Evolutionary conservation across 1,140 invertebrate species (phyloP), one percentile per base, ranked within the genome.

Genomic region (Cydia amplana): DNA sequence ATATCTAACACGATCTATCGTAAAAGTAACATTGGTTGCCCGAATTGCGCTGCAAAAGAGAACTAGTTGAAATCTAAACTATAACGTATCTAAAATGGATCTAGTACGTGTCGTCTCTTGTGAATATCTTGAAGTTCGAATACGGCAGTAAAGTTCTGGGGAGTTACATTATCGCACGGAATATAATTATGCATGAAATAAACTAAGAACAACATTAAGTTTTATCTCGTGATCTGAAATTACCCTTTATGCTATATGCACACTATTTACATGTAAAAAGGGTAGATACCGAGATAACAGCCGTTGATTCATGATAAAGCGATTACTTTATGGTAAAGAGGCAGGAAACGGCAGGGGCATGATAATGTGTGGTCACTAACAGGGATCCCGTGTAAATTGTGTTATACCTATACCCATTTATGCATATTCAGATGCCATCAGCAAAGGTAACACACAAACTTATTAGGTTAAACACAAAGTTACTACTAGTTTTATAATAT

Each of bases 321-420:
- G 65, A 70, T 70, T 70, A 36, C 65, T 40, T 70, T 70, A 70
- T 70, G 65, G 25, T 70, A 70, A 70, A 16, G 32, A 70, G 32
- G 32, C 65, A 40, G 65, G 65, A 36, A 70, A 70, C 65, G 65
- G 28, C 28, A 67, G 65, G 1, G 65, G 65, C 65, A 28, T 70
- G 65, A 40, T 70, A 70, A 70, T 70, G 18, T 70, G 18, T 7
- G 16, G 36, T 70, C 36, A 70, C 32, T 36, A 9, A 32, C 36
- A 43, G 32, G 23, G 28, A 40, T 40, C 65, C 7, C 10, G 55
- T 60, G 55, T 10, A 51, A 23, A n/a, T n/a, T n/a, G n/a, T n/a
- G n/a, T n/a, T 46, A 46, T 46, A 46, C 12, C 14, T 12, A 60
- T 46, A 46, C 1, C 6, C 12, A 60, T 60, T 23, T 60, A 23